Evolutionary conservation across 2,797 vertebrate species (phyloP).

Genomic region (Eulemur rubriventer): DNA sequence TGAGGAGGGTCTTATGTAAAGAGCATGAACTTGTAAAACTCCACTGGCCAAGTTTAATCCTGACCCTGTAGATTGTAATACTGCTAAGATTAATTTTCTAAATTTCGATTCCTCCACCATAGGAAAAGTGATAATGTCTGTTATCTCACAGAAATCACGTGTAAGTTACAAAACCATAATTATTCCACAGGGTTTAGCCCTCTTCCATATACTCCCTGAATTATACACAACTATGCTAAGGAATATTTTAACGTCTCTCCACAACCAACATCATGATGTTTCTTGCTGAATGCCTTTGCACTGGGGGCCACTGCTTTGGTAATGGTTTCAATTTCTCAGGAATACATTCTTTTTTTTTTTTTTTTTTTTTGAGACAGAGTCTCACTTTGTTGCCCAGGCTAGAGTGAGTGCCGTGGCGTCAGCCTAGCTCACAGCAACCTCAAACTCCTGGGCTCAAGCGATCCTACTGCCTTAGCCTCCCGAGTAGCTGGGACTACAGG

Average conservation of each 20-base stretch:
- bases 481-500: too few species aligned
- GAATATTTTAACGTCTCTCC: neutral
- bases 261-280: fast-evolving
- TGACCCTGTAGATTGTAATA: too few species aligned
- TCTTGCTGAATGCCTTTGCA: neutral
- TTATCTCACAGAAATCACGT: too few species aligned
- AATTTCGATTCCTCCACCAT: fast-evolving
- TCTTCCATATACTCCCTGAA: neutral
- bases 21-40: neutral
- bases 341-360: too few species aligned
- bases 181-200: fast-evolving
- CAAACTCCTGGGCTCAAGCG: too few species aligned
- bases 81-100: neutral
- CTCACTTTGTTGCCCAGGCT: too few species aligned
- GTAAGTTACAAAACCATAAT: neutral
- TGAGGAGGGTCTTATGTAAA: neutral
- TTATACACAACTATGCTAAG: neutral
- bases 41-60: fast-evolving
- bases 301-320: neutral
- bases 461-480: too few species aligned
- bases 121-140: neutral
- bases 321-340: neutral
- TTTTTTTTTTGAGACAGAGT: too few species aligned
- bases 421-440: too few species aligned
- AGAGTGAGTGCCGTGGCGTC: too few species aligned